Evolutionary conservation across 2,888 invertebrate genomes (phyloP).

Genomic region (Dyspetes luteomarginatus): DNA sequence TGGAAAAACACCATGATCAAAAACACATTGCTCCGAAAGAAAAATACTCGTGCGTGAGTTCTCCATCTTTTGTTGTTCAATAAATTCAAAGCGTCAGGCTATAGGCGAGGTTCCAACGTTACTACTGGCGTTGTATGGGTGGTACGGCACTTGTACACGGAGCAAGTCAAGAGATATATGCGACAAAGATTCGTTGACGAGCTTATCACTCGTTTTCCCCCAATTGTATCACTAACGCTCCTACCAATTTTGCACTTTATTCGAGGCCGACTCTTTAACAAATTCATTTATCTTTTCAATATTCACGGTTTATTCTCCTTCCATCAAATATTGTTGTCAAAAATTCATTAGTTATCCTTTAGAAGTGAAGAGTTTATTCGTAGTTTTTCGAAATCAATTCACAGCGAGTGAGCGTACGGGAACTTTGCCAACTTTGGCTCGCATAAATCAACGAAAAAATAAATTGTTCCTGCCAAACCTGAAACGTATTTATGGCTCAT

Average conservation of each 20-base stretch:
- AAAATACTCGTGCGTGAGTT: constrained; percentile 47
- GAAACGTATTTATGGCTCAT: constrained; percentile 66
- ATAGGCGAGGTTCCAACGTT: not conserved
- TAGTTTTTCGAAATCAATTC: constrained; percentile 65
- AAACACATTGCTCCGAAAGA: constrained; percentile 69
- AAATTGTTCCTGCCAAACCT: constrained; percentile 90
- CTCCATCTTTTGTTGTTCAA: constrained; percentile 21
- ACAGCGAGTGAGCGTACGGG: constrained; percentile 88
- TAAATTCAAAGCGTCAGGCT: not conserved
- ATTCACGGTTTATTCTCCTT: too few species aligned
- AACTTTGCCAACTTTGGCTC: constrained; percentile 88
- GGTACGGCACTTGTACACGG: not conserved
- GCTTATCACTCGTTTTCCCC: constrained; percentile 30
- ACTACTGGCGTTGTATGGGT: not conserved
- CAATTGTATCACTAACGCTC: constrained; percentile 14
- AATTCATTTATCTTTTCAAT: not conserved
- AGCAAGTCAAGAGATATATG: not conserved
- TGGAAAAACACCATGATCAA: constrained; percentile 69
- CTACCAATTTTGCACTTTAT: not conserved
- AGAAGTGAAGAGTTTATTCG: not conserved
- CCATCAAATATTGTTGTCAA: too few species aligned
- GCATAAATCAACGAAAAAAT: constrained; percentile 89
- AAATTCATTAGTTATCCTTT: too few species aligned
- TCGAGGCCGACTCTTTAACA: not conserved
- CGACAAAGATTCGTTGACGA: not conserved